A percentile compares a stretch with the other conserved stretches of the same genome.
Conservation (phyloP, 23 tunicate species). For the Ascidia mentula region DNA sequence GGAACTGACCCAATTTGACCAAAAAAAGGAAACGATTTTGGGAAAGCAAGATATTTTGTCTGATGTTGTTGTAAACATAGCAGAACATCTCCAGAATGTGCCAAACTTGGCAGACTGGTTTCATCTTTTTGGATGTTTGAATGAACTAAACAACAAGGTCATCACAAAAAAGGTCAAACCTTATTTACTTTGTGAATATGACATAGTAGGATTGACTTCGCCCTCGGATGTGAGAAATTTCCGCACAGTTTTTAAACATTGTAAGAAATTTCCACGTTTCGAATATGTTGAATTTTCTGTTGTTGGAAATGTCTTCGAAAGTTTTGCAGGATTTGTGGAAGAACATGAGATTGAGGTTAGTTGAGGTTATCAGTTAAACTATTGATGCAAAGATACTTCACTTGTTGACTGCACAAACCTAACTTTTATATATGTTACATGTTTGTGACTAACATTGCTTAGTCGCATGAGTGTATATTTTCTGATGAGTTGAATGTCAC, state of each 20-base stretch:
- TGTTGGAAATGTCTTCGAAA: background rate
- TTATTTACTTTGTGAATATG: background rate
- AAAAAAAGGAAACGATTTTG: background rate
- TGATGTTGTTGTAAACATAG: background rate
- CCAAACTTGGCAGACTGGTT: background rate
- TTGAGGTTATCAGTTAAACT: too few relatives aligned
- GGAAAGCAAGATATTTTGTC: background rate
- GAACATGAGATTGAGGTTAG: background rate
- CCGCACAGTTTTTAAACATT: background rate
- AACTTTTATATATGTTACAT: too few relatives aligned
- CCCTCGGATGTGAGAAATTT: background rate
- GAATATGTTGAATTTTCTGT: background rate
- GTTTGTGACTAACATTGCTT: too few relatives aligned
- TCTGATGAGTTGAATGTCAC: too few relatives aligned
- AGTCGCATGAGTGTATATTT: too few relatives aligned
- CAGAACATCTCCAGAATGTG: background rate
- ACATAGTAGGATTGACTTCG: background rate
- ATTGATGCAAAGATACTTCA: too few relatives aligned
- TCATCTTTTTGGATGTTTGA: slow-evolving; percentile 1
- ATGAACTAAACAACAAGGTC: background rate
- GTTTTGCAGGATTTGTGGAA: background rate
- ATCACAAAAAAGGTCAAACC: background rate
- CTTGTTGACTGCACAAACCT: too few relatives aligned
- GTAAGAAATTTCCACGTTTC: background rate
- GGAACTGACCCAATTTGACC: background rate